Percentiles rank a stretch among this genome's conserved stretches.
Evolutionary conservation across 1,140 invertebrate species (phyloP).

Genomic region (Drosophila repleta): DNA sequence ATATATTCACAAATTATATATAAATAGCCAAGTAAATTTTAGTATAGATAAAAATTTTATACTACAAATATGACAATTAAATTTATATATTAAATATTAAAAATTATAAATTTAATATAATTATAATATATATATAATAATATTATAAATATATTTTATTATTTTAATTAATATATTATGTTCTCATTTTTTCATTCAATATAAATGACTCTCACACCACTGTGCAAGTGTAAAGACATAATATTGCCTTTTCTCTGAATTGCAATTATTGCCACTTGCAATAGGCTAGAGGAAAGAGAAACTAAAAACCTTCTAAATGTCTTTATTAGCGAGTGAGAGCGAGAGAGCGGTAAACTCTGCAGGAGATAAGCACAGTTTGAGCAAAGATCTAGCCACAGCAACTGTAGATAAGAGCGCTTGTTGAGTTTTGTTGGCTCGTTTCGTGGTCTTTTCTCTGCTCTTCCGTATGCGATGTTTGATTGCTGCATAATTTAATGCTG

Average conservation of each 20-base stretch:
- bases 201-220: neutral
- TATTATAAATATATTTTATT: neutral
- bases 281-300: constrained; percentile 4
- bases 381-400: neutral
- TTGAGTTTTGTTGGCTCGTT: neutral
- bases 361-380: neutral
- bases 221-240: neutral
- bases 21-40: too few relatives aligned
- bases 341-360: constrained; percentile 5
- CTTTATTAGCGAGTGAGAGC: constrained; percentile 54
- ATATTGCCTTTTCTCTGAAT: neutral
- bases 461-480: constrained; percentile 50
- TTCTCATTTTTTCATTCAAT: too few relatives aligned
- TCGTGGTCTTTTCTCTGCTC: constrained; percentile 24
- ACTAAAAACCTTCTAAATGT: constrained; percentile 50
- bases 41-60: too few relatives aligned
- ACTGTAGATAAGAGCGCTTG: neutral
- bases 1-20: too few relatives aligned
- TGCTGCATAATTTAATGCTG: constrained; percentile 74
- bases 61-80: too few relatives aligned
- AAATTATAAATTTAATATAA: too few relatives aligned
- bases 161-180: too few relatives aligned
- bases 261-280: constrained; percentile 20
- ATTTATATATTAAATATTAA: too few relatives aligned
- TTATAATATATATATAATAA: too few relatives aligned